Evolutionary conservation across 2,888 invertebrate genomes (phyloP), one percentile per base, ranked within the genome.

Genomic region (Cantharis lateralis): DNA sequence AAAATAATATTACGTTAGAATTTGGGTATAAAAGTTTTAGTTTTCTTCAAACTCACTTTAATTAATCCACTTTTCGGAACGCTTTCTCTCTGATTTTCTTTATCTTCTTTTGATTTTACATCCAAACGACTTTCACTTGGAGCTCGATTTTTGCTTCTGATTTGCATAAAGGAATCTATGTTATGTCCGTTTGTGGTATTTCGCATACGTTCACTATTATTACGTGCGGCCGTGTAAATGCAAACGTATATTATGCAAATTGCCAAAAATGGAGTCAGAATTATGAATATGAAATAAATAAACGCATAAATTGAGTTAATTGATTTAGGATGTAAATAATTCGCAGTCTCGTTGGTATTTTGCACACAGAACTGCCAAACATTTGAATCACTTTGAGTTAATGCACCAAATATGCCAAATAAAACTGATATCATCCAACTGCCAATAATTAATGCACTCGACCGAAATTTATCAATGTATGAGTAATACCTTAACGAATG

Each of bases 221-320:
- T 91, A 80, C 93, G 92, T 9, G 95, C 95, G 10, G 95, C 95
- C 13, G 92, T 90, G 86, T 94, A 95, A 79, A 95, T 95, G 79
- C 93, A 91, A 20, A 92, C 90, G 86, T 95, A 95, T 86, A 95
- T 94, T 87, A 93, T 91, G 86, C 93, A 92, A 70, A 95, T 93
- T 16, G 91, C 90, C n/a, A 88, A 82, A 79, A 92, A 91, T 0
- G 93, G 92, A 3, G 89, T 83, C 48, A 90, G 82, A 80, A 91
- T 91, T 15, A 90, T 89, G 9, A 90, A 82, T 2, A 89, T 78
- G 48, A 88, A 88, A 82, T 90, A 90, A 2, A 85, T 82, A 26
- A 89, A 80, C 0, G 90, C 87, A 82, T 90, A 91, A 10, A 89
- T 80, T 7, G 89, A 85, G 70, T 89, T 89, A 79, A 90, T 88